These are phyloP conservation scores for Euzophera pinguis DNA, from an alignment of 2,888 invertebrate species.

Conservation along the genomic window DNA sequence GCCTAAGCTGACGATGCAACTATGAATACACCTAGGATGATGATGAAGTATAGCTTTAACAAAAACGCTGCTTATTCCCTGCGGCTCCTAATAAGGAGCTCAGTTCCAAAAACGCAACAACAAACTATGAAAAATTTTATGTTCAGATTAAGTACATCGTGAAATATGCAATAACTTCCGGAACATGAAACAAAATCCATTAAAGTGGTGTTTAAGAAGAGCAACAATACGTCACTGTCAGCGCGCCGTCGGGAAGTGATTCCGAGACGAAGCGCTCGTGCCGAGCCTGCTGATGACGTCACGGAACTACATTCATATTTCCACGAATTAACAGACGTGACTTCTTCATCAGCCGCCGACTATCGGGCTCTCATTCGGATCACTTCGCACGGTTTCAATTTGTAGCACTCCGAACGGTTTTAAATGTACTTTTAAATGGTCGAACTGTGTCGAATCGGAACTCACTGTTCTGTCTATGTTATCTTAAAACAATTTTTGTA, in stretches of 20 bases:
- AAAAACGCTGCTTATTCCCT: too few relatives aligned
- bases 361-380: slow-evolving; percentile 11
- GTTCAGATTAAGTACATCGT: slow-evolving; percentile 19
- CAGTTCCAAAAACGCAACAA: too few relatives aligned
- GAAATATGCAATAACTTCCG: slow-evolving; percentile 66
- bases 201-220: slow-evolving; percentile 74
- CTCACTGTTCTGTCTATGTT: too few relatives aligned
- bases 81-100: too few relatives aligned
- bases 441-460: too few relatives aligned
- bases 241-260: slow-evolving; percentile 66
- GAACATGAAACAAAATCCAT: slow-evolving; percentile 73
- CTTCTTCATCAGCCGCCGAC: slow-evolving; percentile 36
- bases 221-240: slow-evolving; percentile 76
- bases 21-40: too few relatives aligned
- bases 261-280: slow-evolving; percentile 66
- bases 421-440: neutral
- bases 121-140: slow-evolving; percentile 36
- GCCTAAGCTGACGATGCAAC: too few relatives aligned
- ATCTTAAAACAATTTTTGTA: too few relatives aligned
- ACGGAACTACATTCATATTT: slow-evolving; percentile 67
- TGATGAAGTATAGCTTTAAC: too few relatives aligned
- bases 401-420: neutral
- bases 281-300: slow-evolving; percentile 52
- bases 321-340: slow-evolving; percentile 60
- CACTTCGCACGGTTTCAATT: neutral